phyloP scores from a whole-genome alignment of 2,113 vertebrate genomes.

The Gallinago jamesoni region DNA sequence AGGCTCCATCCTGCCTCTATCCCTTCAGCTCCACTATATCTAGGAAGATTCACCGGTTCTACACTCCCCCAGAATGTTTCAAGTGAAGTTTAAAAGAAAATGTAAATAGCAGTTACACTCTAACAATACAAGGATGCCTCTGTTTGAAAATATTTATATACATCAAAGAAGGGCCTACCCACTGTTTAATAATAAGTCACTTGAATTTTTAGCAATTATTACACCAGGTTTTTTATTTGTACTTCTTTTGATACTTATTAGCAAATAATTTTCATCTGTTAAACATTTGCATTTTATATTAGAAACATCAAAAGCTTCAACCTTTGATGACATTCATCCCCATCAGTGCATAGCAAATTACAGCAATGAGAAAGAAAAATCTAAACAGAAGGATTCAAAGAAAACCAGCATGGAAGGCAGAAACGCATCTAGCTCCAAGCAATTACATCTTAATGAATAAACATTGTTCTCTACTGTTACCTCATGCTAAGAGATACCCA shows the following conservation, averaged over 20 bases:
- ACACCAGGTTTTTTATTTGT: slow-evolving; percentile 3
- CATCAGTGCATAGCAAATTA: slow-evolving; percentile 24
- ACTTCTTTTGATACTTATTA: slow-evolving; percentile 59
- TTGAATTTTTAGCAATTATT: slow-evolving; percentile 25
- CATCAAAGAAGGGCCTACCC: slow-evolving; percentile 10
- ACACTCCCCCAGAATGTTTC: background rate
- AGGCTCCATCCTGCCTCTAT: background rate
- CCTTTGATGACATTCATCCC: slow-evolving; percentile 59
- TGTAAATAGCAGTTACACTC: background rate
- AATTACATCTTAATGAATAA: slow-evolving; percentile 43
- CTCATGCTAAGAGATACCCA: slow-evolving; percentile 35
- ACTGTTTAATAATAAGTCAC: background rate
- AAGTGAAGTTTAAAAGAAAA: background rate
- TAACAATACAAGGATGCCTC: background rate
- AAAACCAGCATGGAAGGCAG: slow-evolving; percentile 35
- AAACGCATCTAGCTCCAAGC: slow-evolving; percentile 9
- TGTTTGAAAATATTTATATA: slow-evolving; percentile 12
- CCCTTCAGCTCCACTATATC: background rate
- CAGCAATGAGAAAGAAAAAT: background rate
- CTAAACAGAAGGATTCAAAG: slow-evolving; percentile 34
- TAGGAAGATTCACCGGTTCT: background rate
- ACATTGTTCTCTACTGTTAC: slow-evolving; percentile 29
- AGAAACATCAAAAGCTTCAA: slow-evolving; percentile 57
- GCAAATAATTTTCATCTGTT: slow-evolving; percentile 61
- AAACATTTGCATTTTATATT: slow-evolving; percentile 28